phyloP scores from a whole-genome alignment of 2,888 invertebrate species.

The Noctua janthe region DNA sequence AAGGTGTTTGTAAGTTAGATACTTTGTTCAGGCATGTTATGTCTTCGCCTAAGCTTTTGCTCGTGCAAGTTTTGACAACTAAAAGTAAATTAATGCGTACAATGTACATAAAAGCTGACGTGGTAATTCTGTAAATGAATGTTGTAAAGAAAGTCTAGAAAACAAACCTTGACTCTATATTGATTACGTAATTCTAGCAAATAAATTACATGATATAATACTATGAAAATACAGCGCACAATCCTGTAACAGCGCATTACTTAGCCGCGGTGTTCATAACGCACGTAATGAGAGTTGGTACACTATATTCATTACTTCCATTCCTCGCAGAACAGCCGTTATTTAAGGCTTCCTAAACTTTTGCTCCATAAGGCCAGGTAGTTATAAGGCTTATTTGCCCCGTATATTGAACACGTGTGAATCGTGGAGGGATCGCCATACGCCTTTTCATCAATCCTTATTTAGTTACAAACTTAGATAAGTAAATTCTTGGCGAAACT shows the following conservation, averaged over 20 bases:
- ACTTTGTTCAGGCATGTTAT: constrained; percentile 23
- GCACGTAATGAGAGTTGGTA: constrained; percentile 8
- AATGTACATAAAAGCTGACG: not conserved
- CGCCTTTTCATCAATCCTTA: constrained; percentile 52
- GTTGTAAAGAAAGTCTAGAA: too few species aligned
- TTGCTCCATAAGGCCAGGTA: constrained; percentile 5
- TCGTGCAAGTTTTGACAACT: constrained; percentile 23
- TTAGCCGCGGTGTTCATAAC: constrained; percentile 10
- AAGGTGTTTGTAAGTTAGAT: constrained; percentile 17
- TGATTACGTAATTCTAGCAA: not conserved
- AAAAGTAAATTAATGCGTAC: constrained; percentile 16
- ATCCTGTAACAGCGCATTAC: not conserved
- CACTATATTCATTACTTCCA: constrained; percentile 11
- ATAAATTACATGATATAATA: not conserved
- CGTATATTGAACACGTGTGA: not conserved
- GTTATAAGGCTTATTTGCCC: constrained; percentile 17
- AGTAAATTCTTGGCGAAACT: constrained; percentile 61
- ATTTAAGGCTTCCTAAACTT: constrained; percentile 27
- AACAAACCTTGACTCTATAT: not conserved
- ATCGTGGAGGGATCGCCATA: not conserved
- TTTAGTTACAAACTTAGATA: constrained; percentile 49
- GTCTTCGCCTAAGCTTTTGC: constrained; percentile 14
- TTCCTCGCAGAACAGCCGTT: constrained; percentile 24
- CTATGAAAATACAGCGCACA: constrained; percentile 9
- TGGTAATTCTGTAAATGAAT: not conserved